Base-by-base conservation (phyloP, 2,113 vertebrate genomes). In the Trematocara variabile region DNA sequence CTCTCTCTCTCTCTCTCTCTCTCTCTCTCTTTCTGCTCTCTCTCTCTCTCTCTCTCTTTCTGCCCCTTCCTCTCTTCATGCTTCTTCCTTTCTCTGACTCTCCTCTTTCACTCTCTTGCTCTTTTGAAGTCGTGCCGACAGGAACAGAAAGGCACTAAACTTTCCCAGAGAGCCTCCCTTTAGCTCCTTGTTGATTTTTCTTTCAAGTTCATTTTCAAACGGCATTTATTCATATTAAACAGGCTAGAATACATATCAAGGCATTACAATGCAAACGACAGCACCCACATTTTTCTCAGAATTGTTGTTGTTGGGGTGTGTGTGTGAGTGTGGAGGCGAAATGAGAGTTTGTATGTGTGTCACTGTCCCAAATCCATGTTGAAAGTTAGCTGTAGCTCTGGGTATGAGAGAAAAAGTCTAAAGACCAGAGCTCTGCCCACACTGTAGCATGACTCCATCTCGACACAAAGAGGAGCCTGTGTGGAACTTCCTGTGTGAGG, bases 21-120 rank as follows among this genome's bases (percentile, higher is more conserved):
- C n/a, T n/a, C n/a, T n/a, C n/a, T n/a, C n/a, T n/a, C n/a, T n/a
- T n/a, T n/a, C n/a, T n/a, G n/a, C n/a, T n/a, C n/a, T n/a, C n/a
- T n/a, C n/a, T n/a, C n/a, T n/a, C n/a, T n/a, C n/a, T n/a, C n/a
- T n/a, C n/a, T n/a, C n/a, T n/a, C n/a, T n/a, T n/a, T 88, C 55
- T 77, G 44, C 77, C 55, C 81, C 85, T 87, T 87, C 89, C 87
- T 90, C 55, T 88, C 55, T 77, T 87, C 63, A 2, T 90, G 82
- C 81, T 70, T 81, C 81, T 83, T 90, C 96, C 96, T 96, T 91
- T 95, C 96, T 96, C 95, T 97, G 95, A 95, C 96, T 96, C 60
- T 60, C 46, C 80, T 75, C 84, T 79, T 63, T 91, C 89, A 37
- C 88, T 79, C 63, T 48, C 77, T 85, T 25, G 14, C 58, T 85